A percentile compares a stretch with the other conserved stretches of the same genome.
Evolutionary conservation across 1,140 invertebrate species (phyloP).

Genomic region (Xylocopa sonorina): DNA sequence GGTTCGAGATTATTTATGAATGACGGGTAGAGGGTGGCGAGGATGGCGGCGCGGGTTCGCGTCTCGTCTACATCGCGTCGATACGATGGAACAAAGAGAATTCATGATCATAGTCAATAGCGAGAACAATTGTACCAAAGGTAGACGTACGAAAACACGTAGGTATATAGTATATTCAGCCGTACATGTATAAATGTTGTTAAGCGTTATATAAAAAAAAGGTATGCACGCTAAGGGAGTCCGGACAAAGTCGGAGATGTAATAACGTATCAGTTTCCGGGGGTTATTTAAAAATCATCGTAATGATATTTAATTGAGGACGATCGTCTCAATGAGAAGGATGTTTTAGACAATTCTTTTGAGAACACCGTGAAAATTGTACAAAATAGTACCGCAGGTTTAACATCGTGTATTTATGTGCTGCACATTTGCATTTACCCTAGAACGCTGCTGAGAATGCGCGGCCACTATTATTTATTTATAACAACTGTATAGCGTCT

Average conservation of each 20-base stretch:
- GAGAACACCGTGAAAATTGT: not conserved
- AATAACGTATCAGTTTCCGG: not conserved
- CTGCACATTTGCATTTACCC: constrained; percentile 28
- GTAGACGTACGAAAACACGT: constrained; percentile 67
- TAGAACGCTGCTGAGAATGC: not conserved
- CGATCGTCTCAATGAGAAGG: not conserved
- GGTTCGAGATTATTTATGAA: constrained; percentile 20
- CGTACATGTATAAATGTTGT: constrained; percentile 55
- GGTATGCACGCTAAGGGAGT: not conserved
- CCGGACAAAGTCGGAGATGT: not conserved
- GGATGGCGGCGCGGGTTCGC: not conserved
- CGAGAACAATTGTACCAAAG: constrained; percentile 76
- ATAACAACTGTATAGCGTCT: constrained; percentile 52
- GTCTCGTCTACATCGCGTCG: constrained; percentile 17
- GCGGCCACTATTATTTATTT: constrained; percentile 65
- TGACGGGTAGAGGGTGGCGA: not conserved
- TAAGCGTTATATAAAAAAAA: constrained; percentile 14
- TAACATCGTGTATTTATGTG: constrained; percentile 26
- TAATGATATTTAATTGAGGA: not conserved
- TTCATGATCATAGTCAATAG: constrained; percentile 71
- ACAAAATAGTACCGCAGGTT: constrained; percentile 11
- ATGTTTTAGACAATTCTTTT: not conserved
- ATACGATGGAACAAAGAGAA: constrained; percentile 66
- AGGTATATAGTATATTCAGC: constrained; percentile 53
- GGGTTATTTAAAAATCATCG: not conserved